phyloP scores from a whole-genome alignment of 2,113 vertebrate species.

The Melanerpes formicivorus region DNA sequence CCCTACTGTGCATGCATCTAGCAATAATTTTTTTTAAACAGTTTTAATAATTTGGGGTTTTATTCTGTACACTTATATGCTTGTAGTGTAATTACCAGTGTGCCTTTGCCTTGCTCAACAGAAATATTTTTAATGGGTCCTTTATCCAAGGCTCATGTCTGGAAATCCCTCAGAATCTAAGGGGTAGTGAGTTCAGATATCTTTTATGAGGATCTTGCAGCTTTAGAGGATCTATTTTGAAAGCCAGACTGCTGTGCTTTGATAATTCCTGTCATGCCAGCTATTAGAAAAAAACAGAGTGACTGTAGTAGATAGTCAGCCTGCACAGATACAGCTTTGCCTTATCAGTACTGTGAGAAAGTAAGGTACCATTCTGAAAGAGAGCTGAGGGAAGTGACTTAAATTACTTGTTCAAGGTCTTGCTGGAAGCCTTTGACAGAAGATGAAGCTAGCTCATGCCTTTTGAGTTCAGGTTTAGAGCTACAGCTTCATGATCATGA shows the following conservation, averaged over 20 bases:
- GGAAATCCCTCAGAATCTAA: background rate
- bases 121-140: background rate
- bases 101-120: background rate
- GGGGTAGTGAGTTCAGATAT: background rate
- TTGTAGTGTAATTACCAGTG: background rate
- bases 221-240: background rate
- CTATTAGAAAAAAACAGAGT: background rate
- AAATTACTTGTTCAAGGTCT: background rate
- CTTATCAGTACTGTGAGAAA: background rate
- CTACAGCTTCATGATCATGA: rapidly evolving
- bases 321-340: background rate
- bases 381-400: background rate
- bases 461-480: background rate
- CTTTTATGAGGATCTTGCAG: background rate
- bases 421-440: background rate
- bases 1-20: background rate
- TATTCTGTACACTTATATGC: background rate
- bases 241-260: background rate
- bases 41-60: background rate
- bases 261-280: background rate
- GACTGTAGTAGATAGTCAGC: background rate
- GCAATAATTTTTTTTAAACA: background rate
- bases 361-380: background rate
- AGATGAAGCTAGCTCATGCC: background rate
- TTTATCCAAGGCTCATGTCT: background rate